A percentile compares a stretch with the other conserved stretches of the same genome.
phyloP scores from a whole-genome alignment of 2,113 vertebrate genomes.

The Pipa parva region DNA sequence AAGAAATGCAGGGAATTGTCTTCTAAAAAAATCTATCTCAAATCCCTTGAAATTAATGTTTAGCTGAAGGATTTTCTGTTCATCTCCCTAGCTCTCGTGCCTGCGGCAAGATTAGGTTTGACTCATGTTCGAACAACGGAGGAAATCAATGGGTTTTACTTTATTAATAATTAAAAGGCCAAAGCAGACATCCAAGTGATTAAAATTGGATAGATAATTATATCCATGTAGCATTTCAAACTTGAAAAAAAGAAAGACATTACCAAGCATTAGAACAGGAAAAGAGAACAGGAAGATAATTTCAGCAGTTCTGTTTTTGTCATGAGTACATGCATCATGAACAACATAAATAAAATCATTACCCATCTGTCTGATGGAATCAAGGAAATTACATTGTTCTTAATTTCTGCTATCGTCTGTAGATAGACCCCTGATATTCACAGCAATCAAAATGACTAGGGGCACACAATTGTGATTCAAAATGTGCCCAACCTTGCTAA shows the following conservation, averaged over 20 bases:
- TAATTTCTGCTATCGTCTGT: not conserved
- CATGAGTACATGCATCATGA: conserved; percentile 3
- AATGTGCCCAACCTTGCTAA: too few species aligned
- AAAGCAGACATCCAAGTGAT: conserved; percentile 65
- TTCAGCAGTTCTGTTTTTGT: conserved; percentile 8
- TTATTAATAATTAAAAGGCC: conserved; percentile 84
- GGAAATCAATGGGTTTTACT: conserved; percentile 78
- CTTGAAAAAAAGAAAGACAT: conserved; percentile 40
- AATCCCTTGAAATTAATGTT: conserved; percentile 74
- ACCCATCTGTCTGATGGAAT: conserved; percentile 15
- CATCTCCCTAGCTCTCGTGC: conserved; percentile 60
- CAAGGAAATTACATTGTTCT: not conserved
- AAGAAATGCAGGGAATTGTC: conserved; percentile 47
- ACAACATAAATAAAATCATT: conserved; percentile 24
- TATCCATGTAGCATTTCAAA: conserved; percentile 37
- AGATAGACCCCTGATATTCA: not conserved
- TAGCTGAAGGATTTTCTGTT: conserved; percentile 71
- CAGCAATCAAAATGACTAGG: not conserved
- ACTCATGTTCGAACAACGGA: conserved; percentile 71
- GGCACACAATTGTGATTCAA: too few species aligned
- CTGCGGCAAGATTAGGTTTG: conserved; percentile 70
- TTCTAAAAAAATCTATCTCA: conserved; percentile 53
- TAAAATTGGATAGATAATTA: conserved; percentile 49
- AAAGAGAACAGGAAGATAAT: conserved; percentile 23
- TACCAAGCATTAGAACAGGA: conserved; percentile 20